phyloP scores from a whole-genome alignment of 2,888 invertebrate species.

The Branchipolynoe longqiensis region DNA sequence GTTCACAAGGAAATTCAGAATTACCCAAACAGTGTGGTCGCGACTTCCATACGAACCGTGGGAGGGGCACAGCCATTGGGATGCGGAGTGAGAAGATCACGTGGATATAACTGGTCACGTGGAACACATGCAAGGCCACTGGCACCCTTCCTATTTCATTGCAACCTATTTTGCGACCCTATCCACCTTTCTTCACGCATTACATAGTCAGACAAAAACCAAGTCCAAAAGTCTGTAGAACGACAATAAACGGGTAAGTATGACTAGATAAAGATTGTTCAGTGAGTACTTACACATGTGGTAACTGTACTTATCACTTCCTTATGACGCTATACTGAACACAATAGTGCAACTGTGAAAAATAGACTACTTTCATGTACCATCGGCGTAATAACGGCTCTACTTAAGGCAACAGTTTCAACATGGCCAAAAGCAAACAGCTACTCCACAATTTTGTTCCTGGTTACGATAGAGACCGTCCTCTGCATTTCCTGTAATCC shows the following conservation, averaged over 20 bases:
- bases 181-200: no score
- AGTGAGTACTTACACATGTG: constrained; percentile 37
- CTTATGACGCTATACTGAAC: constrained; percentile 16
- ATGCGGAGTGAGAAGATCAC: no score
- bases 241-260: constrained; percentile 41
- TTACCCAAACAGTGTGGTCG: no score
- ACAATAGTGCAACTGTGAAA: constrained; percentile 38
- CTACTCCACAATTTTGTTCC: constrained; percentile 15
- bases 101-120: no score
- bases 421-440: constrained; percentile 50
- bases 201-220: constrained; percentile 25
- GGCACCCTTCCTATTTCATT: constrained; percentile 1
- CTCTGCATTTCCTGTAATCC: not conserved
- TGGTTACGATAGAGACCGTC: not conserved
- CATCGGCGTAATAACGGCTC: constrained; percentile 26
- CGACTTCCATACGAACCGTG: no score
- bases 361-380: constrained; percentile 41
- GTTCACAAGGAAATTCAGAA: no score
- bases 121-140: constrained; percentile 22
- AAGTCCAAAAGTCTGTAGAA: constrained; percentile 13
- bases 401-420: constrained; percentile 56
- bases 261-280: constrained; percentile 46
- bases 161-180: no score
- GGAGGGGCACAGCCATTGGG: no score
- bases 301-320: constrained; percentile 12